Evolutionary conservation across 2,113 vertebrate species (phyloP), one percentile per base, ranked within the genome.

Genomic region (Scomber scombrus): DNA sequence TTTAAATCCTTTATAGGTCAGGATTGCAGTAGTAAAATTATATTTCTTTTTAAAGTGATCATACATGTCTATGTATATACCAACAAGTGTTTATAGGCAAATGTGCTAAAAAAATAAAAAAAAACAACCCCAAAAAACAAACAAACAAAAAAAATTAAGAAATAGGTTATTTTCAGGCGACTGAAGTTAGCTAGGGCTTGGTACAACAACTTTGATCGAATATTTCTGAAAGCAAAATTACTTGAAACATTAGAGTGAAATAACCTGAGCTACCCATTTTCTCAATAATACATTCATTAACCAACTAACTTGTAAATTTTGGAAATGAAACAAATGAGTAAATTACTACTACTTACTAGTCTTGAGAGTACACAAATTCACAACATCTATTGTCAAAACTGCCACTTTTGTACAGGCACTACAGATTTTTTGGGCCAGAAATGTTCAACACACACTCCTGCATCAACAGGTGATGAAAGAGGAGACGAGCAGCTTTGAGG

Each of bases 401-500:
- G 23, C 23, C 16, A 0, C 10, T 16, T 55, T 52, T 52, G n/a
- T 18, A 8, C 11, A 26, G 29, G 11, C 15, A 0, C 4, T 34
- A 26, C 29, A 13, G 14, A 58, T 57, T 15, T 49, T 66, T 69
- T 70, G 78, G 72, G 72, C 57, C 50, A 9, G 49, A 52, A 2
- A 3, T 3, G n/a, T 4, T 21, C 55, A 64, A 67, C 47, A 43
- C 62, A 81, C 55, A 29, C 68, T 46, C 23, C 34, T n/a, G 26
- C 29, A 43, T 65, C 54, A 51, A 69, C 4, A 31, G 56, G 23
- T 60, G 75, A 68, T 74, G 77, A 85, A 85, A 89, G 79, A 51
- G 49, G 77, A 85, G 77, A 63, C 63, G 64, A 81, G 81, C 79
- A 47, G 73, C 84, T 85, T 50, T 49, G 72, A 82, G 78, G 56